Conservation (phyloP, 2,797 vertebrate species). For the Pelodytes ibericus region DNA sequence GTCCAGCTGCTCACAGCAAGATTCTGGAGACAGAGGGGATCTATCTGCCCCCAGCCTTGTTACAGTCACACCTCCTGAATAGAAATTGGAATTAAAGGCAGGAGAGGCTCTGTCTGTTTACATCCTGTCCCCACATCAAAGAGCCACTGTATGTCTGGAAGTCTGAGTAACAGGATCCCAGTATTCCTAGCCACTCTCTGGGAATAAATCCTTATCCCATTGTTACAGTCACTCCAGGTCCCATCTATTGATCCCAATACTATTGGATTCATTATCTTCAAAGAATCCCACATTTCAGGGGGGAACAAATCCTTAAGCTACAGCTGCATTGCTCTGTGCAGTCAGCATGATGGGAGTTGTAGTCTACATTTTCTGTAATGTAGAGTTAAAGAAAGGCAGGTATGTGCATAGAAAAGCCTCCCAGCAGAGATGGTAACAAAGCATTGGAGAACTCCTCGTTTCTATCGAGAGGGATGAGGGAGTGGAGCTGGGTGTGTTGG, state of each 20-base stretch:
- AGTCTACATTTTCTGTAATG: not conserved
- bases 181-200: not conserved
- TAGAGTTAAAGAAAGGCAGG: no score
- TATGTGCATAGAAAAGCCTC: not conserved
- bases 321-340: no score
- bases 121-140: slow-evolving; percentile 45
- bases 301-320: no score
- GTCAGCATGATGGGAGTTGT: no score
- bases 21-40: not conserved
- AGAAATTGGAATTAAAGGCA: slow-evolving; percentile 26
- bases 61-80: no score
- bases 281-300: not conserved
- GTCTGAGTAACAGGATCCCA: not conserved
- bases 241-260: slow-evolving; percentile 26
- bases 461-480: not conserved
- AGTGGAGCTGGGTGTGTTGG: not conserved
- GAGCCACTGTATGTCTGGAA: slow-evolving; percentile 11
- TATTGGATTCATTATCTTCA: slow-evolving; percentile 21
- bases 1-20: slow-evolving; percentile 11
- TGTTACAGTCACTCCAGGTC: slow-evolving; percentile 15
- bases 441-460: no score
- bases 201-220: not conserved
- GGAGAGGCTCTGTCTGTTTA: slow-evolving; percentile 36
- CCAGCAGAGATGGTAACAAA: not conserved
- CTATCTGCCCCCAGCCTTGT: not conserved